Base-by-base conservation (phyloP, 2,113 vertebrate genomes). In the Globicephala melas region DNA sequence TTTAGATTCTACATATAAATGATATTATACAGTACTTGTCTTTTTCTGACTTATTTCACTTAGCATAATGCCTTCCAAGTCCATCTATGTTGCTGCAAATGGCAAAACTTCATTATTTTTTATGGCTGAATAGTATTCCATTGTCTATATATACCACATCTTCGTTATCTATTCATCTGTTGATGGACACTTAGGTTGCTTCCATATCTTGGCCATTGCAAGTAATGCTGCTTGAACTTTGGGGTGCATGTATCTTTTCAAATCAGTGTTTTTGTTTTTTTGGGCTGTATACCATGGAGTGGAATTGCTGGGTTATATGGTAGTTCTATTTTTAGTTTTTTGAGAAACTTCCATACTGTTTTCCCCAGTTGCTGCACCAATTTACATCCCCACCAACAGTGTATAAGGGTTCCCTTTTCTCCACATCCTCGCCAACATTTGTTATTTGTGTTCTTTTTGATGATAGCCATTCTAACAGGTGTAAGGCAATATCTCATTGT, bases 181-280 rank as follows among this genome's bases (percentile, higher is more conserved):
- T 62, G 31, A 55, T 33, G 53, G 20, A 55, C 20, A 79, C 50
- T 13, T n/a, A 79, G 50, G 6, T 55, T 25, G 31, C 53, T 36
- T 55, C 53, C 50, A 36, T n/a, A 55, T 14, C 50, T n/a, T 55
- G 33, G 50, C 33, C n/a, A 14, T 23, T 79, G 53, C 55, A 55
- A 79, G 33, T 79, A 14, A n/a, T 2, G 18, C 50, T n/a, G 20
- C 76, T 55, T 79, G 50, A 53, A 55, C 33, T 23, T 55, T 55
- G 31, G 31, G 53, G 33, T 79, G 33, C 53, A 33, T 33, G 13
- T 53, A 50, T 33, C 47, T 33, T 53, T 77, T 77, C 15, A 77
- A 77, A 77, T 33, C 44, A 77, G 44, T 50, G 8, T 50, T 50
- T 77, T 7, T 5, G 28, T 11, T 33, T 77, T 20, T 0, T 0